phyloP scores from a whole-genome alignment of 2,113 vertebrate species.

The human region GRCh38 chr7:16014001-16014500 shows the following conservation, averaged over 20 bases:
- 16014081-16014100: neutral
- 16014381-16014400: neutral
- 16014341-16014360: neutral
- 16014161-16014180: neutral
- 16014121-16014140: neutral
- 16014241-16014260: neutral
- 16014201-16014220: neutral
- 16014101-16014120: neutral
- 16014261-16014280: neutral
- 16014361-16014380: neutral
- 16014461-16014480: neutral
- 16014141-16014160: neutral
- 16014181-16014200: neutral
- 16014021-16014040: too few relatives aligned
- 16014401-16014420: neutral
- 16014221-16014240: neutral
- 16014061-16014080: neutral
- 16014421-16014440: neutral
- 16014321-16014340: neutral
- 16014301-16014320: neutral
- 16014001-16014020: too few relatives aligned
- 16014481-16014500: neutral
- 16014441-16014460: neutral
- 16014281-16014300: neutral
- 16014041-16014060: too few relatives aligned